A percentile compares a stretch with the other conserved stretches of the same genome.
These are phyloP conservation scores for Enteromius argenteus DNA, from an alignment of 2,797 vertebrate species.

Conservation along the genomic window DNA sequence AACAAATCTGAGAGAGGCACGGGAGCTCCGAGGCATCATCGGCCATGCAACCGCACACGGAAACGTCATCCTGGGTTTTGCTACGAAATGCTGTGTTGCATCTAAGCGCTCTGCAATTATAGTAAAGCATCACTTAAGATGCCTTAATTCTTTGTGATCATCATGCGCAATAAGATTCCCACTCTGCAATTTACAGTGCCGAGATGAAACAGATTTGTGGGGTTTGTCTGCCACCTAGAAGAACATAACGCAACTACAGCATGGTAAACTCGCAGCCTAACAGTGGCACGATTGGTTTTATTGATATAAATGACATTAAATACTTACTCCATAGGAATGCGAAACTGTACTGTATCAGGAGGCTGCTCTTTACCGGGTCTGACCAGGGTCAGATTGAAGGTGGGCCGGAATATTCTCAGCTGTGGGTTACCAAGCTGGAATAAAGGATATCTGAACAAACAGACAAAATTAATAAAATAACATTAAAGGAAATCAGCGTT, in stretches of 20 bases:
- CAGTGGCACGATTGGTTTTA: neutral
- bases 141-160: constrained; percentile 27
- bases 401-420: constrained; percentile 91
- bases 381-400: constrained; percentile 89
- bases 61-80: neutral
- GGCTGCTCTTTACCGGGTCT: constrained; percentile 90
- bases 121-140: constrained; percentile 14
- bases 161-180: neutral
- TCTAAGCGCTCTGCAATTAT: constrained; percentile 23
- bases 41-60: neutral
- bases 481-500: neutral
- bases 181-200: neutral
- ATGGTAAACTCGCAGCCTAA: neutral
- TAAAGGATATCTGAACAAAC: constrained; percentile 84
- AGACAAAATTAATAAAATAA: constrained; percentile 14
- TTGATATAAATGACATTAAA: neutral
- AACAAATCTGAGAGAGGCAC: constrained; percentile 48
- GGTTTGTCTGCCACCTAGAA: constrained; percentile 73
- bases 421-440: constrained; percentile 94
- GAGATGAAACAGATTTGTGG: constrained; percentile 52
- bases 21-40: constrained; percentile 39
- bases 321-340: constrained; percentile 94
- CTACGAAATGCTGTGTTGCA: constrained; percentile 25
- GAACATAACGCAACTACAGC: constrained; percentile 41
- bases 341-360: constrained; percentile 92